These are phyloP conservation scores for Labrus mixtus DNA, from an alignment of 2,113 vertebrate species.

Conservation along the genomic window DNA sequence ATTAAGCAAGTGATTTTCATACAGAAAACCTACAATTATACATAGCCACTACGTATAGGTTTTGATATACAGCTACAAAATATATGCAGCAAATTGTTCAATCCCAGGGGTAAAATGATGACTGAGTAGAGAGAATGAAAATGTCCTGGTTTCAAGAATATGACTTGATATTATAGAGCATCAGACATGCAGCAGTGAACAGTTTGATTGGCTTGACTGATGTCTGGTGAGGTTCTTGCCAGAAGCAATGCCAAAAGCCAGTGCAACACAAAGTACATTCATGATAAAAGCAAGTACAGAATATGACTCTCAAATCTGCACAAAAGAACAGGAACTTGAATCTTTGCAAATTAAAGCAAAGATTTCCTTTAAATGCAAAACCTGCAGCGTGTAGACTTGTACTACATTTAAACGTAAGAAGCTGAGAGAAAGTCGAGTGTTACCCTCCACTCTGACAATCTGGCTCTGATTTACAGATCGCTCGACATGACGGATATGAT, in stretches of 20 bases:
- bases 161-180: conserved; percentile 27
- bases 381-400: conserved; percentile 21
- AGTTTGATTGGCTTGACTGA: conserved; percentile 18
- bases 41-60: conserved; percentile 66
- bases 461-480: not conserved
- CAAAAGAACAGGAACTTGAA: not conserved
- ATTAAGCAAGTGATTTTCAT: conserved; percentile 46
- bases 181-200: conserved; percentile 34
- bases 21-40: conserved; percentile 58
- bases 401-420: not conserved
- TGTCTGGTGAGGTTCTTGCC: conserved; percentile 2
- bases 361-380: conserved; percentile 11
- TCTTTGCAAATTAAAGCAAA: conserved; percentile 13
- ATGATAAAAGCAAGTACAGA: conserved; percentile 42
- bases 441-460: conserved; percentile 11
- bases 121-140: conserved; percentile 30
- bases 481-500: conserved; percentile 22
- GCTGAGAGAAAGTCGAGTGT: not conserved
- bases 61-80: conserved; percentile 63
- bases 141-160: not conserved
- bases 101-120: conserved; percentile 15
- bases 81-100: conserved; percentile 42
- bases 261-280: conserved; percentile 73
- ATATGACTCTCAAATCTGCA: conserved; percentile 13
- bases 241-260: conserved; percentile 42